Base-by-base conservation (phyloP, 2,113 vertebrate genomes). In the Opisthocomus hoazin region DNA sequence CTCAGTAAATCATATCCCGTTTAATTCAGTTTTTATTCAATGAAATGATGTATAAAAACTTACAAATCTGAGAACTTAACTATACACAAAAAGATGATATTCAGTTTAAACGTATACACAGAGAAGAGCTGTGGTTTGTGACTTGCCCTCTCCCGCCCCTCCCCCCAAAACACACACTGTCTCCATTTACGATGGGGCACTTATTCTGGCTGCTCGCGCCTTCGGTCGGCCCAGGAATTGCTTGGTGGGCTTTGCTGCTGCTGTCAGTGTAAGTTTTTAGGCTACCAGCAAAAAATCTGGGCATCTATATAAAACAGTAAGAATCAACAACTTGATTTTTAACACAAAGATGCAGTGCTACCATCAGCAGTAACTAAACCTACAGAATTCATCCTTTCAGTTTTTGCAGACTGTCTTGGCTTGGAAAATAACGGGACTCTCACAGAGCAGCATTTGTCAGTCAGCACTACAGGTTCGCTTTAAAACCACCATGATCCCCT, bases 41-140 rank as follows among this genome's bases (percentile, higher is more conserved):
- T 98, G 97, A 98, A 98, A 98, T 97, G 95, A 98, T 97, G 98
- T 98, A 98, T 98, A 98, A 98, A 98, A 98, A 98, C 98, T 98
- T 98, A 98, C 98, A 98, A 98, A 98, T 98, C 90, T 94, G 97
- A 97, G 97, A 98, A 98, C 98, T 97, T 97, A 98, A 98, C 97
- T 98, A 98, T 98, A 98, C 98, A 98, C 96, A 98, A 94, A 97
- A 96, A 97, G 95, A 96, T 95, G 97, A 95, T 97, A 97, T 48
- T 98, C 96, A 85, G 93, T 96, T 97, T 97, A 97, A 98, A 98
- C 46, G 75, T 94, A 96, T 89, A 98, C 97, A 87, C 89, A 97
- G 93, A 96, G 96, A 89, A 96, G 91, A 97, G 95, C 94, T 98
- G 94, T 82, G 70, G 82, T 95, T 95, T 92, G 82, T 89, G 97